Conservation (phyloP, 2,888 invertebrate species). For the Acanthosepion lycidas region DNA sequence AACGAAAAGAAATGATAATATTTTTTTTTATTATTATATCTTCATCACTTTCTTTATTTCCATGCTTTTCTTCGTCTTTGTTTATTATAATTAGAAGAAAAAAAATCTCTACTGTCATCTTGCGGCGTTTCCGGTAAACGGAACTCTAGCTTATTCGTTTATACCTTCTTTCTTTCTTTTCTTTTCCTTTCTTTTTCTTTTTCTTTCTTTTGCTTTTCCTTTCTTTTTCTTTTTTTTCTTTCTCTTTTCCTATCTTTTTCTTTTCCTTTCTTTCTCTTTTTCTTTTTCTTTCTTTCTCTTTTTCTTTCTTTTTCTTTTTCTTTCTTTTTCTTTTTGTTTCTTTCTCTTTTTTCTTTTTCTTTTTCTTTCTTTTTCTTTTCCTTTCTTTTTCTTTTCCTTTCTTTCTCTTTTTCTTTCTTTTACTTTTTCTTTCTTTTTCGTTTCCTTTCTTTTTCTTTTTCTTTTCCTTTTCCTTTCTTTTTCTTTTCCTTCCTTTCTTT, state of each 20-base stretch:
- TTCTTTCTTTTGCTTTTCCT: too few relatives aligned
- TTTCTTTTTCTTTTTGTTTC: background rate
- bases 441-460: background rate
- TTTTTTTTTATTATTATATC: too few relatives aligned
- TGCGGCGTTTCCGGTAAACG: too few relatives aligned
- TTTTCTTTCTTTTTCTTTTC: too few relatives aligned
- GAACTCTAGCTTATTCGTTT: too few relatives aligned
- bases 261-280: background rate
- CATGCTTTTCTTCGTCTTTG: too few relatives aligned
- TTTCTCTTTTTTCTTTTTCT: background rate
- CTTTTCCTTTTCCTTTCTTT: background rate
- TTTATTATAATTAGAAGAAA: too few relatives aligned
- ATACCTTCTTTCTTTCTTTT: too few relatives aligned
- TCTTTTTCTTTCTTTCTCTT: background rate
- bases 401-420: background rate
- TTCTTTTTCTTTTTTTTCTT: background rate
- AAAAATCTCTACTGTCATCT: too few relatives aligned
- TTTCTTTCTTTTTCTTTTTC: background rate
- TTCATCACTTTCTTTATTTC: too few relatives aligned
- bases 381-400: background rate
- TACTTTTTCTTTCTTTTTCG: background rate
- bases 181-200: fast-evolving
- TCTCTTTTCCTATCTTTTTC: too few relatives aligned
- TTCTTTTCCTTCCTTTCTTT: background rate
- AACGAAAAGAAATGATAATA: too few relatives aligned